Evolutionary conservation across 2,113 vertebrate genomes (phyloP), one percentile per base, ranked within the genome.

Genomic region (Trogon melanurus): DNA sequence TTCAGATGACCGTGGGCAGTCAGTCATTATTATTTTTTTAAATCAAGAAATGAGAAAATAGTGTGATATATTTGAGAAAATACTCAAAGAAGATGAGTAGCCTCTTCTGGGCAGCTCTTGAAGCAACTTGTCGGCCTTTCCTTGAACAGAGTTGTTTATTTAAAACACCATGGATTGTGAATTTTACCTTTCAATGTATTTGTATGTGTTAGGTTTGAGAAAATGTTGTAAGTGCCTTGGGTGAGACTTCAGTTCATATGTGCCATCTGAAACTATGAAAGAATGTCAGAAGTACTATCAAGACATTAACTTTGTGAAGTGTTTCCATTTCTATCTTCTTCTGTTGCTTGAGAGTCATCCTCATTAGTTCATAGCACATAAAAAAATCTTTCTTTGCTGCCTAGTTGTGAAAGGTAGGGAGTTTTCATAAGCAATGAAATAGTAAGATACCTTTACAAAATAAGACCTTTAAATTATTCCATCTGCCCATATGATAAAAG

Each of bases 401-500:
- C 32, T 71, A 50, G 9, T 27, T 91, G 18, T 58, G 29, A 88
- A 88, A 91, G 23, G 48, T 38, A 72, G 9, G 36, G 44, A 79
- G 19, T 38, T 93, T 95, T 60, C 72, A 30, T 36, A 38, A 44
- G 4, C 19, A 91, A 20, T 56, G 53, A 94, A 94, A 64, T 76
- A 94, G 56, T n/a, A 41, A 89, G 74, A 95, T 79, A 45, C 11
- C 16, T 91, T 95, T 93, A 51, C 41, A 85, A 61, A 78, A 89
- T 61, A 93, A 57, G 32, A 66, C 45, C 57, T 95, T 92, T 58
- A 74, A 91, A 75, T 86, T 75, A 65, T 96, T 94, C 44, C 56
- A 56, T 83, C 48, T 79, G 44, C 14, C 22, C 51, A 75, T 81
- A 80, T 41, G 47, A 64, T 75, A 48, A 38, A 71, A 91, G 79